Conservation (phyloP, 2,797 vertebrate species). For the Manis crassicaudata region DNA sequence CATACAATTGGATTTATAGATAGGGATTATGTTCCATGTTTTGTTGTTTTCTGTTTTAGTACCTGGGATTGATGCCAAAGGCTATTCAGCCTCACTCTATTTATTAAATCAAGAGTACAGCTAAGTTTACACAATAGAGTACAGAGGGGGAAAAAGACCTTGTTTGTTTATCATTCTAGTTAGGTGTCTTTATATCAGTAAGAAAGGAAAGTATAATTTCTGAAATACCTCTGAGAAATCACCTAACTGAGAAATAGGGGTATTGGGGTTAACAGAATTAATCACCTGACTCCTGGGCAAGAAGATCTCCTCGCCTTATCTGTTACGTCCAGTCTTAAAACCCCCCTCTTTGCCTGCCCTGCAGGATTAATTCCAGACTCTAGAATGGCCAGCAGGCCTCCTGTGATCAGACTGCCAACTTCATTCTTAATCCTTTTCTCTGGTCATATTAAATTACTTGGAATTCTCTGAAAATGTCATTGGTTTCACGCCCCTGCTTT, state of each 20-base stretch:
- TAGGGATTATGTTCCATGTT: constrained; percentile 44
- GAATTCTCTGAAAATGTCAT: not conserved
- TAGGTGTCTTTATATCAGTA: constrained; percentile 4
- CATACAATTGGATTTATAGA: constrained; percentile 44
- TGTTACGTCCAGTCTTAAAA: not conserved
- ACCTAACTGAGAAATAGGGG: not conserved
- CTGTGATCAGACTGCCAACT: not conserved
- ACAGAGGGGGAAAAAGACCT: not conserved
- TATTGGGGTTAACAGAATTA: not conserved
- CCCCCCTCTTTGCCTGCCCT: not conserved
- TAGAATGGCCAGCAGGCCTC: not conserved
- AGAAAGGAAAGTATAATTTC: constrained; percentile 49
- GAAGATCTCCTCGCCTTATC: not conserved
- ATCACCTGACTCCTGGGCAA: not conserved
- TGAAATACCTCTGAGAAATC: constrained; percentile 3
- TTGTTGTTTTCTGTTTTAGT: constrained; percentile 62
- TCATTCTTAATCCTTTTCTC: constrained; percentile 19
- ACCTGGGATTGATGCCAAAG: constrained; percentile 60
- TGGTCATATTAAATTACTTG: not conserved
- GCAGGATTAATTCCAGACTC: not conserved
- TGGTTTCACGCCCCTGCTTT: not conserved
- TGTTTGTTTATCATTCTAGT: constrained; percentile 37
- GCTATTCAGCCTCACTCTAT: constrained; percentile 49
- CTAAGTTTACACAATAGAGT: constrained; percentile 35
- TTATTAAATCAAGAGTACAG: constrained; percentile 51